Evolutionary conservation across 2,888 invertebrate species (phyloP).

Genomic region (Lasiommata megera): DNA sequence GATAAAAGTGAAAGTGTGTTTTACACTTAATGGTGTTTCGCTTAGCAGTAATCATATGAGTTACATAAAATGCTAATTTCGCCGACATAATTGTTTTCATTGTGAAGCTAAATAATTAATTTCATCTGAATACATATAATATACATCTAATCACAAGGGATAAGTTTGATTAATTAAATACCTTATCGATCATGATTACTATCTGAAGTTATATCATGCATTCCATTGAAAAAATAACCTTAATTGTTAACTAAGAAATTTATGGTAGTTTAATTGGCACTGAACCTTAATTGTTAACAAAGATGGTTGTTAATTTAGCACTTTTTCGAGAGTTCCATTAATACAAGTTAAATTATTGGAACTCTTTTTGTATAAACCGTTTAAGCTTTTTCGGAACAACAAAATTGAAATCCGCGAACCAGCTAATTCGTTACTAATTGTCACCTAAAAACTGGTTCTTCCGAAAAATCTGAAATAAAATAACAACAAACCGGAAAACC

Average conservation of each 20-base stretch:
- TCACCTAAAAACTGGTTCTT: not conserved
- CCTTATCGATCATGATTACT: not conserved
- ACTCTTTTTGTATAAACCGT: not conserved
- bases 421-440: not conserved
- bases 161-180: not conserved
- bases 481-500: not conserved
- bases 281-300: not conserved
- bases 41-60: not conserved
- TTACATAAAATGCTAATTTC: no score
- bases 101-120: not conserved
- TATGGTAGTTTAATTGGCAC: not conserved
- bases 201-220: not conserved
- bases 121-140: not conserved
- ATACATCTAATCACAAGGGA: not conserved
- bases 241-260: not conserved
- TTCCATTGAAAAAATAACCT: not conserved
- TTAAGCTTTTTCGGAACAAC: not conserved
- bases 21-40: not conserved
- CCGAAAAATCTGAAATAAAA: not conserved
- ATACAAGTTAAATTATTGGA: not conserved
- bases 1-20: constrained; percentile 14
- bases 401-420: not conserved
- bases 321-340: not conserved
- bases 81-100: no score
- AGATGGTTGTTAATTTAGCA: not conserved